phyloP scores from a whole-genome alignment of 1,140 invertebrate genomes.

The Alviniconcha marisindica region DNA sequence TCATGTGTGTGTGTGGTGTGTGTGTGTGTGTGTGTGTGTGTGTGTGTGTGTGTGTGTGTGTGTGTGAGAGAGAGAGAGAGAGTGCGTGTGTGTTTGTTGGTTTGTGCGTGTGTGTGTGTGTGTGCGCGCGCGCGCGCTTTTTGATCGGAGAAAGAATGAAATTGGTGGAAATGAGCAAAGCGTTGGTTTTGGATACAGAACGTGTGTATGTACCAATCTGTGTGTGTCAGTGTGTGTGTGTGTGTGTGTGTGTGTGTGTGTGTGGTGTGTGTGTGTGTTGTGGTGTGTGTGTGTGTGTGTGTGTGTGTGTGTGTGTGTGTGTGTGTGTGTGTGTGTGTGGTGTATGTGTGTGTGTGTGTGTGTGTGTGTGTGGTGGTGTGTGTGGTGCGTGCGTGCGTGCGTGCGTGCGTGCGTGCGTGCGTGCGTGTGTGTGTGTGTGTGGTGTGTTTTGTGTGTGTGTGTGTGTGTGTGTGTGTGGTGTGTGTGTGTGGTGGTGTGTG shows the following conservation, averaged over 20 bases:
- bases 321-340: neutral
- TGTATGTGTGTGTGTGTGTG: neutral
- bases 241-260: neutral
- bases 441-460: neutral
- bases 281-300: neutral
- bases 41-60: too few relatives aligned
- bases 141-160: neutral
- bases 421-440: neutral
- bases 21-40: too few relatives aligned
- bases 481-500: constrained; percentile 5
- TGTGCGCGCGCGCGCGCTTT: too few relatives aligned
- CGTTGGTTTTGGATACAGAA: neutral
- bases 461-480: constrained; percentile 21
- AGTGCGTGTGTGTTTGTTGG: too few relatives aligned
- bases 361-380: neutral
- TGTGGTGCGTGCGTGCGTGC: neutral
- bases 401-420: neutral
- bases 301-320: neutral
- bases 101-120: too few relatives aligned
- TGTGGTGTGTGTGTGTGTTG: neutral
- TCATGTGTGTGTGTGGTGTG: too few relatives aligned
- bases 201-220: neutral
- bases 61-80: too few relatives aligned
- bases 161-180: neutral
- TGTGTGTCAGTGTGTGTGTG: neutral